Conservation (phyloP, 2,113 vertebrate species). For the Melanostigma gelatinosum region DNA sequence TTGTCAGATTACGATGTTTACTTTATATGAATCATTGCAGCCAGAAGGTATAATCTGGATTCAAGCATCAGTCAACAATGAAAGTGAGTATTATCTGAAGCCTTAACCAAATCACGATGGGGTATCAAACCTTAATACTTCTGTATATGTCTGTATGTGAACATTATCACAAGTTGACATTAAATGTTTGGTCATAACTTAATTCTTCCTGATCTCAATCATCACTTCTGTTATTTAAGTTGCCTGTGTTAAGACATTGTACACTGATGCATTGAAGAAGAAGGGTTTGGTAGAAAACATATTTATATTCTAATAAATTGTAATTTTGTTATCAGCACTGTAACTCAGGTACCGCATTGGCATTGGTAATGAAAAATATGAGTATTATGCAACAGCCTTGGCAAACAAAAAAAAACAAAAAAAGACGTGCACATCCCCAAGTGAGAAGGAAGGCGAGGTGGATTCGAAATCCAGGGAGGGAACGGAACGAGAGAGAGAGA, state of each 20-base stretch:
- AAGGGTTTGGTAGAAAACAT: background rate
- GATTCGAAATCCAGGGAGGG: constrained; percentile 62
- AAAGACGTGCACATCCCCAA: constrained; percentile 20
- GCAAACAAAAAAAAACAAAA: background rate
- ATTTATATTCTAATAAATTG: background rate
- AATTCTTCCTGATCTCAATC: background rate
- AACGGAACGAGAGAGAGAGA: constrained; percentile 43
- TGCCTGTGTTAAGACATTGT: background rate
- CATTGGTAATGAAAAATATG: background rate
- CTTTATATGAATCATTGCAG: background rate
- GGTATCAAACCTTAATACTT: background rate
- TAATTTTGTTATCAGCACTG: background rate
- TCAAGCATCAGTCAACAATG: background rate
- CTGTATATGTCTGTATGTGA: background rate
- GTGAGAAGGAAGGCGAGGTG: constrained; percentile 47
- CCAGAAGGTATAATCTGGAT: background rate
- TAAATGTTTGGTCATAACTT: background rate
- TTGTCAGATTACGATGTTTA: background rate
- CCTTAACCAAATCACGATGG: background rate
- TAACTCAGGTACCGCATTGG: background rate
- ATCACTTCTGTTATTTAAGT: background rate
- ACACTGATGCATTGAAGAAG: background rate
- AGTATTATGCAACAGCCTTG: constrained; percentile 37
- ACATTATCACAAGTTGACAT: background rate
- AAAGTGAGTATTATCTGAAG: background rate